Conservation (phyloP, 2,113 vertebrate species). For the Crocuta crocuta region DNA sequence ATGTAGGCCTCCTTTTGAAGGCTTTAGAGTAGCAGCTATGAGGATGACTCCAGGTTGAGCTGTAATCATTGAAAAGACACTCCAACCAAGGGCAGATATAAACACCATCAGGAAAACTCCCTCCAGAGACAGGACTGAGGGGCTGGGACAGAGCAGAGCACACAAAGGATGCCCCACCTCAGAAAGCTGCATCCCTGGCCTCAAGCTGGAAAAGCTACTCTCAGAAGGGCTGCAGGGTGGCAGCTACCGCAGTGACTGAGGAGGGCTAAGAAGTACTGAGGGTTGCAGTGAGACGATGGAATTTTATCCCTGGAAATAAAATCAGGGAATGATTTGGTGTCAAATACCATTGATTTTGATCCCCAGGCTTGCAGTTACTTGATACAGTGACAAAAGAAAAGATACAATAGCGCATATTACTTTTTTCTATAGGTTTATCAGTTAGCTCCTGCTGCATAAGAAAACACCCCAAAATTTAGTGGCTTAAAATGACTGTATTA, state of each 20-base stretch:
- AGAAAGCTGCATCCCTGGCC: neutral
- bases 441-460: neutral
- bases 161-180: neutral
- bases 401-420: neutral
- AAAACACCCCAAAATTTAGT: neutral
- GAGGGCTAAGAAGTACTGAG: neutral
- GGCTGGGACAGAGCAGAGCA: neutral
- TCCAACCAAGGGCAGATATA: neutral
- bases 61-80: neutral
- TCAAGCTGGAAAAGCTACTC: neutral
- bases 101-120: neutral
- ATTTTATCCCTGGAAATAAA: slow-evolving; percentile 1
- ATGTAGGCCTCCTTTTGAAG: neutral
- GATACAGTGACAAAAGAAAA: neutral
- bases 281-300: neutral
- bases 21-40: neutral
- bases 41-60: neutral
- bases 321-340: neutral
- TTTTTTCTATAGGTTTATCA: neutral
- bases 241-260: neutral
- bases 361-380: neutral
- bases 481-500: neutral
- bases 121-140: neutral
- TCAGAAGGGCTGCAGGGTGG: neutral
- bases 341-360: neutral